Conservation (phyloP, 1,140 invertebrate genomes). For the Anastrepha ludens region DNA sequence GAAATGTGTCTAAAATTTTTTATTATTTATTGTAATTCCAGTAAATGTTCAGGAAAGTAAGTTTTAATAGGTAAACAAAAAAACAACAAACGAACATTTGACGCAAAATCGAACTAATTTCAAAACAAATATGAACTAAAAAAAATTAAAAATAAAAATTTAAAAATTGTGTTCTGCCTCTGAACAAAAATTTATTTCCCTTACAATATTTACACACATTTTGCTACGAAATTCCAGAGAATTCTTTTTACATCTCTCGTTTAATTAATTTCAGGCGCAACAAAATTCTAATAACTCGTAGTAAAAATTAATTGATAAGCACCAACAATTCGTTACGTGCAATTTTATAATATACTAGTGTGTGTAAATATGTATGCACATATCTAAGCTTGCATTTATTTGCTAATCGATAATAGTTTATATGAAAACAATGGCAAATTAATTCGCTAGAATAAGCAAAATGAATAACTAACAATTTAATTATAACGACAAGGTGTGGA, state of each 20-base stretch:
- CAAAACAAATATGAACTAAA: too few relatives aligned
- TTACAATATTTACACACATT: too few relatives aligned
- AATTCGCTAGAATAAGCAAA: not conserved
- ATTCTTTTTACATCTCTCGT: not conserved
- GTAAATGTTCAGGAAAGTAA: too few relatives aligned
- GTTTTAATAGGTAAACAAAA: too few relatives aligned
- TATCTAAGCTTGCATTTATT: not conserved
- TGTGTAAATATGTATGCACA: not conserved
- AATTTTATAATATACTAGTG: not conserved
- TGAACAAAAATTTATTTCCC: too few relatives aligned
- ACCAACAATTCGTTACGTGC: not conserved
- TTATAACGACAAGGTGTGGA: not conserved
- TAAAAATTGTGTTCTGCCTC: too few relatives aligned
- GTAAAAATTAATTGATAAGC: conserved; percentile 11
- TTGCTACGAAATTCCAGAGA: not conserved
- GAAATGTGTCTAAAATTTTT: not conserved
- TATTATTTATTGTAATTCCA: not conserved
- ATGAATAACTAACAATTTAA: not conserved
- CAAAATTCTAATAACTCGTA: not conserved
- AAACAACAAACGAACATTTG: too few relatives aligned
- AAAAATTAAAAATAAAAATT: too few relatives aligned
- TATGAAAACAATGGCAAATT: not conserved
- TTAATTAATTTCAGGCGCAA: not conserved
- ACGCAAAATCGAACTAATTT: too few relatives aligned
- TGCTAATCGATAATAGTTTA: not conserved